A percentile compares a stretch with the other conserved stretches of the same genome.
Evolutionary conservation across 1,140 invertebrate genomes (phyloP).

Genomic region (Reticulitermes speratus): DNA sequence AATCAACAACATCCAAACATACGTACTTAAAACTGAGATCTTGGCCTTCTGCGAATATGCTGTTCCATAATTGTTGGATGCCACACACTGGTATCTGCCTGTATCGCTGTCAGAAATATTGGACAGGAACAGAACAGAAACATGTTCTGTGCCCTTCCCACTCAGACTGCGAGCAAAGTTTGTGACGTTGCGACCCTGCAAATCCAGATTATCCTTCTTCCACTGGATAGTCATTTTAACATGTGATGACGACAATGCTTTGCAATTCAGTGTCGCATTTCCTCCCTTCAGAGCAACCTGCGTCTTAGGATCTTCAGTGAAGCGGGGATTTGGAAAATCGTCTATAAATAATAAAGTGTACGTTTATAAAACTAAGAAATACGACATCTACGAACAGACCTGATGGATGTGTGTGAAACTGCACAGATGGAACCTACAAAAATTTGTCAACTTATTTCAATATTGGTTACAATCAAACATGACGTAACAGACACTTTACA

Average conservation of each 20-base stretch:
- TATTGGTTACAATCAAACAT: too few species aligned
- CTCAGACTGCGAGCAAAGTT: slow-evolving; percentile 40
- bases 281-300: slow-evolving; percentile 81
- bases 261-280: slow-evolving; percentile 78
- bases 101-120: slow-evolving; percentile 74
- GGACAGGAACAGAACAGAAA: slow-evolving; percentile 67
- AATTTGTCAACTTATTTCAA: too few species aligned
- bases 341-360: slow-evolving; percentile 45
- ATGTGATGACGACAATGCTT: slow-evolving; percentile 64
- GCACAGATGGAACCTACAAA: too few species aligned
- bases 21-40: slow-evolving; percentile 78
- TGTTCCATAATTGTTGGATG: slow-evolving; percentile 84
- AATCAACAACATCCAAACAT: background rate
- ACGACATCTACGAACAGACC: background rate
- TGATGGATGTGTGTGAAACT: background rate
- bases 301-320: slow-evolving; percentile 76
- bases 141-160: slow-evolving; percentile 43
- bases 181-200: slow-evolving; percentile 45
- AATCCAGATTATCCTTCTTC: slow-evolving; percentile 84
- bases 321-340: slow-evolving; percentile 81
- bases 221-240: slow-evolving; percentile 76
- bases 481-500: too few species aligned
- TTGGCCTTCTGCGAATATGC: slow-evolving; percentile 85
- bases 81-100: slow-evolving; percentile 91
- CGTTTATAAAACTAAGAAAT: slow-evolving; percentile 23